Evolutionary conservation across 2,797 vertebrate genomes (phyloP), one percentile per base, ranked within the genome.

Genomic region (Neoniphon sammara): DNA sequence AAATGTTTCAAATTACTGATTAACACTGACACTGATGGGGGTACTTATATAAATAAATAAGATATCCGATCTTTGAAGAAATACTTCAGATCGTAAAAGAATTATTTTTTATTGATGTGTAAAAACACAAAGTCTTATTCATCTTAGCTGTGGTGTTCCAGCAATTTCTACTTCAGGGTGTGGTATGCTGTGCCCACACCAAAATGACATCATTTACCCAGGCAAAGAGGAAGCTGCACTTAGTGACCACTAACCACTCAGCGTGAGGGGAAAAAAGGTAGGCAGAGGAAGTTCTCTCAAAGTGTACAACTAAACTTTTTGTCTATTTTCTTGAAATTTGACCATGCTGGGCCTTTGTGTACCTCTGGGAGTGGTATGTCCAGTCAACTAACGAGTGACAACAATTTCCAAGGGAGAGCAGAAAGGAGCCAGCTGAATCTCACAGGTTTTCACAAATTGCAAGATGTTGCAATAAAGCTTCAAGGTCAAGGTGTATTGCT

Each of bases 151-250:
- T 66, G 23, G 49, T 27, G 27, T 46, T n/a, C n/a, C 15, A 18
- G 66, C 55, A 75, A 59, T 2, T 2, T 55, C 0, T 4, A 0
- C 47, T 58, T 21, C 27, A 36, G 44, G 57, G 25, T 39, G 75
- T 56, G 57, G 66, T 20, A 7, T 30, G 42, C 49, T 67, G 7
- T 21, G 53, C 7, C 23, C 14, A 52, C 50, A 80, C 23, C 25
- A 69, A 47, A 27, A 76, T 42, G 70, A 61, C 75, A 82, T 74
- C 25, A 83, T 25, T 80, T 64, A 77, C 39, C 0, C 39, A 10
- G 44, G 47, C 53, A 68, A 80, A 70, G 14, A 64, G 50, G 39
- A 69, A 20, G 11, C 46, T 56, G 58, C n/a, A 58, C 34, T 55
- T 25, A 20, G 7, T 60, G 49, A 84, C 75, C 47, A 76, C 73